Evolutionary conservation across 2,797 vertebrate genomes (phyloP).

Genomic region (Phrynocephalus vlangalii): DNA sequence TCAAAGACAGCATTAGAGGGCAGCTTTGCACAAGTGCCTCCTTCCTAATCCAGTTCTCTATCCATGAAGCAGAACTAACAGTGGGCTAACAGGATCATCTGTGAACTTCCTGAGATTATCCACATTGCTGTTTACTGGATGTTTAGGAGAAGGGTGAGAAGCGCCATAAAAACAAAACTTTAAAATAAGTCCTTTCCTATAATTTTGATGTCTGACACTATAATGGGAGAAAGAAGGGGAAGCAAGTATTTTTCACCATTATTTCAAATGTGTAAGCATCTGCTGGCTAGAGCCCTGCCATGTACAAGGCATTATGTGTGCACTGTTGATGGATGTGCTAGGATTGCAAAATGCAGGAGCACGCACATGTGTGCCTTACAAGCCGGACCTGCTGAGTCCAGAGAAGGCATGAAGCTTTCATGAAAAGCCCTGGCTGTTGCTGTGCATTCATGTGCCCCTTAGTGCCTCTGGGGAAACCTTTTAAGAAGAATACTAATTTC

Average conservation of each 20-base stretch:
- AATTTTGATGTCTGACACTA: neutral
- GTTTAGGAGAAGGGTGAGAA: neutral
- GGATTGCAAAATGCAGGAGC: neutral
- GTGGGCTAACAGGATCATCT: neutral
- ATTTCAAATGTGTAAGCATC: neutral
- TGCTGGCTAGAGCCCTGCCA: neutral
- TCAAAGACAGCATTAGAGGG: too few species aligned
- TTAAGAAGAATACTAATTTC: too few species aligned
- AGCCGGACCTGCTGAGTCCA: too few species aligned
- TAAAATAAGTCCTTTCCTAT: neutral
- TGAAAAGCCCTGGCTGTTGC: neutral
- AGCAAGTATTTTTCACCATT: neutral
- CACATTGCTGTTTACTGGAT: too few species aligned
- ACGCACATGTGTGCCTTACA: too few species aligned
- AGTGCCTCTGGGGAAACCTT: neutral
- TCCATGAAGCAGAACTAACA: neutral
- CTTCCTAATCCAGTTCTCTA: neutral
- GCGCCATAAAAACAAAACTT: neutral
- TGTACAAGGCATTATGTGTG: neutral
- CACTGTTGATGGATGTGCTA: too few species aligned
- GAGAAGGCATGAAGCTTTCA: neutral
- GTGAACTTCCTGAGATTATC: neutral
- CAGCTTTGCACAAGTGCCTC: neutral
- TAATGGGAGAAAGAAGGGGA: neutral
- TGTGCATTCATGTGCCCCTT: neutral